A percentile compares a stretch with the other conserved stretches of the same genome.
Conservation (phyloP, 2,113 vertebrate genomes). For the Hiodon alosoides region DNA sequence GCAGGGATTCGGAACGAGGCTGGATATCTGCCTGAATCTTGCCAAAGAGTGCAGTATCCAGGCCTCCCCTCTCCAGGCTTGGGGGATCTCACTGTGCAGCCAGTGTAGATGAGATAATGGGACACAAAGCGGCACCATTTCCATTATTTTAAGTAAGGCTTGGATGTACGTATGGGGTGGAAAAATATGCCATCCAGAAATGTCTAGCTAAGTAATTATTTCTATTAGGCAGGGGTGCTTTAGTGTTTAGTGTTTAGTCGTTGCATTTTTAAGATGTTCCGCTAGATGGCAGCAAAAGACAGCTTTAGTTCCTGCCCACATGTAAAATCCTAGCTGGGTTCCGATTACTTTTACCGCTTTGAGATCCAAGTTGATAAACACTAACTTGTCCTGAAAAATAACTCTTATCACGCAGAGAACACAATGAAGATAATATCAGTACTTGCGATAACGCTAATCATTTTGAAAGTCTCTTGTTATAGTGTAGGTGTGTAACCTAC, state of each 20-base stretch:
- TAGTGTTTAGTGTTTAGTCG: no score
- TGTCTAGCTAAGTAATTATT: neutral
- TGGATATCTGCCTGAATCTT: no score
- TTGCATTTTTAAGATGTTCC: slow-evolving; percentile 26
- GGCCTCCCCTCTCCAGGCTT: no score
- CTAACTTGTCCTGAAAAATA: slow-evolving; percentile 51
- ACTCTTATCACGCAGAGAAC: slow-evolving; percentile 53
- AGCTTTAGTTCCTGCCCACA: slow-evolving; percentile 30
- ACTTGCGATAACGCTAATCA: slow-evolving; percentile 53
- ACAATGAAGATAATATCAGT: slow-evolving; percentile 50
- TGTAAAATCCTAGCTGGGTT: slow-evolving; percentile 34
- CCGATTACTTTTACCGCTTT: slow-evolving; percentile 41
- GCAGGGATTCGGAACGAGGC: no score
- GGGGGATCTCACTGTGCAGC: no score
- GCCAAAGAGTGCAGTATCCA: no score
- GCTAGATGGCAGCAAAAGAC: slow-evolving; percentile 79
- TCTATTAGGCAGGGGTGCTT: neutral
- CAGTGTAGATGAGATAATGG: no score
- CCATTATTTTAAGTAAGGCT: no score
- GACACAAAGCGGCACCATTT: no score
- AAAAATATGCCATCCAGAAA: neutral
- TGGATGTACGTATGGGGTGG: no score
- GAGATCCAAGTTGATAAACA: slow-evolving; percentile 56
- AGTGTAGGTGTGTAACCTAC: slow-evolving; percentile 45
- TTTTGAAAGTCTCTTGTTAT: slow-evolving; percentile 48